Evolutionary conservation across 2,113 vertebrate genomes (phyloP).

Genomic region (Paralichthys olivaceus): DNA sequence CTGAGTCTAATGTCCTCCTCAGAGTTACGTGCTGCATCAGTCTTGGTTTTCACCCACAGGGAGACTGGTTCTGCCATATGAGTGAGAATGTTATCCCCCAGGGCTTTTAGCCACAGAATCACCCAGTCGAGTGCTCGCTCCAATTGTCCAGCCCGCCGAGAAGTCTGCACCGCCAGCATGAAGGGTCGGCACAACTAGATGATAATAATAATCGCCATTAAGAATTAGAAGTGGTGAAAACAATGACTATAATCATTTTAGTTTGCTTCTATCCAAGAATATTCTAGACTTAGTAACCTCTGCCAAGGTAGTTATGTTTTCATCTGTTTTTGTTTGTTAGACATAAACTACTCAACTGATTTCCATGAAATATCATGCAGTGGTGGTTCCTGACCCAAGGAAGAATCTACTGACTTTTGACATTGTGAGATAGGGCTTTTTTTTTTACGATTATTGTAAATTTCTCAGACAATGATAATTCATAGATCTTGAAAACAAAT

Average conservation of each 20-base stretch:
- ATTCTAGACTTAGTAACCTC: not conserved
- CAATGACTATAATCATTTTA: not conserved
- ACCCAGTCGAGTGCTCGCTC: slow-evolving; percentile 83
- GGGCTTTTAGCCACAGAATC: slow-evolving; percentile 84
- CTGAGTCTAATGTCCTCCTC: slow-evolving; percentile 84
- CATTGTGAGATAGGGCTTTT: too few species aligned
- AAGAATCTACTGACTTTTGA: too few species aligned
- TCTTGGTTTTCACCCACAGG: slow-evolving; percentile 89
- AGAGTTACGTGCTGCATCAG: slow-evolving; percentile 82
- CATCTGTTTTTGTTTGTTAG: too few species aligned
- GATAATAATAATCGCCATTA: not conserved
- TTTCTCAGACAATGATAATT: too few species aligned
- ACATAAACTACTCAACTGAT: too few species aligned
- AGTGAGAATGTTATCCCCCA: slow-evolving; percentile 64
- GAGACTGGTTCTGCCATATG: slow-evolving; percentile 86
- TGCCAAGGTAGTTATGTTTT: too few species aligned
- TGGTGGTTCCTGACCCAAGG: too few species aligned
- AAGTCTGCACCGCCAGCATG: slow-evolving; percentile 86
- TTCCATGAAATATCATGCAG: too few species aligned
- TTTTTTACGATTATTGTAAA: too few species aligned
- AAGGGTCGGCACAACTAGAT: slow-evolving; percentile 85
- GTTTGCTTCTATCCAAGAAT: not conserved
- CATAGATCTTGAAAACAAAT: too few species aligned
- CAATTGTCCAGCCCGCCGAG: slow-evolving; percentile 79
- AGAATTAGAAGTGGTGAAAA: not conserved